Evolutionary conservation across 2,113 vertebrate genomes (phyloP).

Genomic region (Podiceps cristatus): DNA sequence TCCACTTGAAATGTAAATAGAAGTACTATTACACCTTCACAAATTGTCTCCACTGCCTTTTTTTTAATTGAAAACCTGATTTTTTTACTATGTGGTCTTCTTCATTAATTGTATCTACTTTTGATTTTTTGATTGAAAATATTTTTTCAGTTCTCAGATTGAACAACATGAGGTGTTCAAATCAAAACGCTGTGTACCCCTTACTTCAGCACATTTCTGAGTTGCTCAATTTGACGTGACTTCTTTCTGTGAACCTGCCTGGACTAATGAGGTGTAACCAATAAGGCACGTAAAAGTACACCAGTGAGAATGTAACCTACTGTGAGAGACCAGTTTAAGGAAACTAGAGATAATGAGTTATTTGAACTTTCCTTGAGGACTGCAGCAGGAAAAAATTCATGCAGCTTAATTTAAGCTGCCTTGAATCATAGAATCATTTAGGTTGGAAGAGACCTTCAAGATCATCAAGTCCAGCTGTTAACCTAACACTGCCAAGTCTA

Average conservation of each 20-base stretch:
- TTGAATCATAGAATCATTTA: not conserved
- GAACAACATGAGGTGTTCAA: accelerated
- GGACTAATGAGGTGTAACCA: not conserved
- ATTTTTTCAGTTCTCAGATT: not conserved
- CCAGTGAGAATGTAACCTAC: not conserved
- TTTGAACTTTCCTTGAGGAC: not conserved
- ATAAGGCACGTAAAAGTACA: not conserved
- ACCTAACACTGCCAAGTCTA: too few species aligned
- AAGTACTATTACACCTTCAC: not conserved
- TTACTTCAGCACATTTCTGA: not conserved
- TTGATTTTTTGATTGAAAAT: not conserved
- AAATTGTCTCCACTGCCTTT: not conserved
- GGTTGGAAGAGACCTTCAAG: too few species aligned
- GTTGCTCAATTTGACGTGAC: not conserved
- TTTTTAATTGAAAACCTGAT: not conserved
- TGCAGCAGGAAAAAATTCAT: not conserved
- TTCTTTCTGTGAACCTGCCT: not conserved
- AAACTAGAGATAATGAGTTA: not conserved
- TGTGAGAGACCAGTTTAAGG: not conserved
- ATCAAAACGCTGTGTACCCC: not conserved
- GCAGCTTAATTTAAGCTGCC: not conserved
- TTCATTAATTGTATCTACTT: not conserved
- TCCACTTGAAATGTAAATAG: not conserved
- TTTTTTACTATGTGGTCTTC: not conserved
- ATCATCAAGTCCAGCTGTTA: too few species aligned